These are phyloP conservation scores for Bubo blakistoni DNA, from an alignment of 2,113 vertebrate species.

Conservation along the genomic window DNA sequence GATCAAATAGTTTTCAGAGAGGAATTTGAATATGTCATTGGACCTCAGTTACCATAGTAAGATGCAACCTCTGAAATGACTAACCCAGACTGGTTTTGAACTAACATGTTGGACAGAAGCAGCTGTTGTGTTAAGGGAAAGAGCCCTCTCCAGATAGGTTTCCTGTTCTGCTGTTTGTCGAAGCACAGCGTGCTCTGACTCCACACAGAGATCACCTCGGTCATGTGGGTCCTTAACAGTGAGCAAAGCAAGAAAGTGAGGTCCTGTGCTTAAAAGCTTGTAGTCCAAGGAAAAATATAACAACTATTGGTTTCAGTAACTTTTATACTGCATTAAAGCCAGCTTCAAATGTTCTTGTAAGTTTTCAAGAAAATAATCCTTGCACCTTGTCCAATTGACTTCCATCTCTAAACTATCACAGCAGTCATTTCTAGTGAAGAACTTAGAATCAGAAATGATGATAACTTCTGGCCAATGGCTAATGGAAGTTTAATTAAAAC, in stretches of 20 bases:
- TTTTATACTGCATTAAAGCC: not conserved
- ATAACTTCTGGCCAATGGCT: not conserved
- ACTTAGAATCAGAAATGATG: not conserved
- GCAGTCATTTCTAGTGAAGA: not conserved
- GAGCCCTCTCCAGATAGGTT: not conserved
- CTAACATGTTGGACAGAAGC: not conserved
- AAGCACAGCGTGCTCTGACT: not conserved
- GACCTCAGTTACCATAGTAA: not conserved
- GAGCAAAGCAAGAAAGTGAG: not conserved
- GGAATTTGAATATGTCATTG: not conserved
- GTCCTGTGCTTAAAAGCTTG: not conserved
- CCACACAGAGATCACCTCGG: not conserved
- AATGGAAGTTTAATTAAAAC: not conserved
- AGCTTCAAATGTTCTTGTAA: not conserved
- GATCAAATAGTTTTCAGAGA: not conserved
- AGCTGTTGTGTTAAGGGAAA: not conserved
- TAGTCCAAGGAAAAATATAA: not conserved
- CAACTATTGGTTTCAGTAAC: not conserved
- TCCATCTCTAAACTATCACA: not conserved
- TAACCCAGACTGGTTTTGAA: not conserved
- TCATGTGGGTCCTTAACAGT: fast-evolving
- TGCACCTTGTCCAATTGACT: not conserved
- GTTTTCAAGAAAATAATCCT: not conserved
- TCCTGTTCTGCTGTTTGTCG: not conserved
- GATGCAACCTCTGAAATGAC: not conserved